These are phyloP conservation scores for Ommatoiulus sabulosus DNA, from an alignment of 2,888 invertebrate genomes.

Conservation along the genomic window DNA sequence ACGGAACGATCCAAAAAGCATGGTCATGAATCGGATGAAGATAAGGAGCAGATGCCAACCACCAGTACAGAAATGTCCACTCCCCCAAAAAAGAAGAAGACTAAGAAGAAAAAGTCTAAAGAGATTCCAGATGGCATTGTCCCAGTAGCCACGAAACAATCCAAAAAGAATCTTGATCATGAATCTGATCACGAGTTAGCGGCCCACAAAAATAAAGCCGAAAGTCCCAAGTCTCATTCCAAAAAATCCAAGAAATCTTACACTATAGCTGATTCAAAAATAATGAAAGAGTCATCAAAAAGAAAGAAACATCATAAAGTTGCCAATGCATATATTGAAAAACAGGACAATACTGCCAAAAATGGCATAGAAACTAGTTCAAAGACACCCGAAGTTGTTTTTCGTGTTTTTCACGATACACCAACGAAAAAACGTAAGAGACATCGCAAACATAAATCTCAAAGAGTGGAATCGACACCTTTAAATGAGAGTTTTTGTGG, in stretches of 20 bases:
- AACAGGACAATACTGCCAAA: background rate
- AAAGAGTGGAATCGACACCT: background rate
- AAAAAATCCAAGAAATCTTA: background rate
- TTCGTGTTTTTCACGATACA: background rate
- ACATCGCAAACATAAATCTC: background rate
- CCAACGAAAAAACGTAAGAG: background rate
- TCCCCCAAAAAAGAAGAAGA: slow-evolving; percentile 11
- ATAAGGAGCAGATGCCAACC: background rate
- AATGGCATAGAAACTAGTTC: background rate
- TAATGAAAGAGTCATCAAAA: background rate
- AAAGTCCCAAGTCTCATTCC: background rate
- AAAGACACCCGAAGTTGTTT: background rate
- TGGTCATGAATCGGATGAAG: background rate
- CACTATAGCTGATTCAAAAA: background rate
- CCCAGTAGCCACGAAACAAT: background rate
- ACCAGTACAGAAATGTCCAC: background rate
- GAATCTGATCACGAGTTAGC: background rate
- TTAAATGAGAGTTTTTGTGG: background rate
- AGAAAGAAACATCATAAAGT: background rate
- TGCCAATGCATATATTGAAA: background rate
- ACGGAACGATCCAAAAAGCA: background rate
- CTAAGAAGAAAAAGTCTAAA: background rate
- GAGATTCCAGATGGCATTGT: background rate
- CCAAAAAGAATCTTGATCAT: background rate
- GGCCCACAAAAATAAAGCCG: background rate